Base-by-base conservation (phyloP, 2,113 vertebrate species). In the Sapayoa aenigma region DNA sequence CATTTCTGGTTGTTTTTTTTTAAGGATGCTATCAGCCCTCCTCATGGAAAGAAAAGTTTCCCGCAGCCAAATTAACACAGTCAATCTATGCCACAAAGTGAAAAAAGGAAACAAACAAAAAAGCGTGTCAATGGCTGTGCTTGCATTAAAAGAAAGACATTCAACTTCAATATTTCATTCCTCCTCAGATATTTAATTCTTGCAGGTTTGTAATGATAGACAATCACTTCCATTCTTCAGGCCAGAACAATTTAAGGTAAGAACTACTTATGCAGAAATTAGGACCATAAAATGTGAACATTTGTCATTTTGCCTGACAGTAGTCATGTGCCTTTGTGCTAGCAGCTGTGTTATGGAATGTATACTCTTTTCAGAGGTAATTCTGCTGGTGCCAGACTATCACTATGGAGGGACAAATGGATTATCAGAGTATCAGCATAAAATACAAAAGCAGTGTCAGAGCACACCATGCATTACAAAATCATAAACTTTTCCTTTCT, bases 321-420 rank as follows among this genome's bases (percentile, higher is more conserved):
- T 60, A 94, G 69, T 81, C 66, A 46, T 73, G 58, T 76, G 84
- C 66, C 52, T 93, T 94, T 97, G 83, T 95, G 75, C 89, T 96
- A 95, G 89, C 89, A 96, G 92, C 94, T 94, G 84, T 0, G 4
- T 90, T 91, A 79, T 66, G 83, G 95, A 96, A 96, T 97, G 97
- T 86, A 67, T 71, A 89, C 88, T 94, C 84, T 96, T 96, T 95
- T 94, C 85, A 91, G 89, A 90, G 84, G 87, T 81, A 95, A 95
- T 94, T 96, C 91, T 94, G 35, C 76, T 95, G 93, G 93, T 97
- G 95, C 95, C 92, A 95, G 94, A 92, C 94, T 90, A 84, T 59
- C 91, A 85, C 87, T 93, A 73, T 50, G 41, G 88, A 93, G 78
- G 84, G 87, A 90, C 80, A 96, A 90, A 95, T 87, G 93, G 89